A percentile compares a stretch with the other conserved stretches of the same genome.
Evolutionary conservation across 1,140 invertebrate genomes (phyloP).

Genomic region (Theocolax elegans): DNA sequence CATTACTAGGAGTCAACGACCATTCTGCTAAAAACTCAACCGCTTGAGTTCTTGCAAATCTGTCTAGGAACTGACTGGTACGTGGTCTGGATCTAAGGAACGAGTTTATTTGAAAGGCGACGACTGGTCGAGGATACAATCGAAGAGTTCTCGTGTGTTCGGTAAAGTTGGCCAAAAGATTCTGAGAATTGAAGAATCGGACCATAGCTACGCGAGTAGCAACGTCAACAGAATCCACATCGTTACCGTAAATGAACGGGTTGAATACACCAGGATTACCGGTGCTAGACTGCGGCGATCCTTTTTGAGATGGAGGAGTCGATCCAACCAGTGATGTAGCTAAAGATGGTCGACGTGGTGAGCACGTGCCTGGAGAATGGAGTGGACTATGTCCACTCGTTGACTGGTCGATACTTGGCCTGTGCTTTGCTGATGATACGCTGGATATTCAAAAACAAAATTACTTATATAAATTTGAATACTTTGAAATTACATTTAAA

Average conservation of each 20-base stretch:
- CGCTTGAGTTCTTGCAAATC: constrained; percentile 93
- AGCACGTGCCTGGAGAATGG: constrained; percentile 56
- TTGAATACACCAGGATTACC: constrained; percentile 69
- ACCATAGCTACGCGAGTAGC: constrained; percentile 99
- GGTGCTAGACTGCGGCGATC: constrained; percentile 5
- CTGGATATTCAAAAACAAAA: constrained; percentile 35
- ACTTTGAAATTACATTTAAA: not conserved
- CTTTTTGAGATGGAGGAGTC: constrained; percentile 39
- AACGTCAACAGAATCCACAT: constrained; percentile 98
- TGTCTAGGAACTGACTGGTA: constrained; percentile 87
- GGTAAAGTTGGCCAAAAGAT: constrained; percentile 95
- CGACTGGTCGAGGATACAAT: constrained; percentile 96
- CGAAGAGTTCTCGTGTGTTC: constrained; percentile 97
- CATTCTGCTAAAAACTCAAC: constrained; percentile 99
- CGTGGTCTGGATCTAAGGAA: constrained; percentile 93
- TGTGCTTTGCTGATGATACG: constrained; percentile 56
- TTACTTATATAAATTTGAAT: not conserved
- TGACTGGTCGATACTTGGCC: constrained; percentile 53
- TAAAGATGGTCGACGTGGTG: constrained; percentile 59
- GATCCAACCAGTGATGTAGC: constrained; percentile 46
- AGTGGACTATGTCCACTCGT: constrained; percentile 44
- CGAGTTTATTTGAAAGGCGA: constrained; percentile 98
- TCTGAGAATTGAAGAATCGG: constrained; percentile 97
- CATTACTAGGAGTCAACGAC: constrained; percentile 96
- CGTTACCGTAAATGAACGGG: constrained; percentile 94